phyloP scores from a whole-genome alignment of 1,140 invertebrate genomes.

The Hormaphis cornu region DNA sequence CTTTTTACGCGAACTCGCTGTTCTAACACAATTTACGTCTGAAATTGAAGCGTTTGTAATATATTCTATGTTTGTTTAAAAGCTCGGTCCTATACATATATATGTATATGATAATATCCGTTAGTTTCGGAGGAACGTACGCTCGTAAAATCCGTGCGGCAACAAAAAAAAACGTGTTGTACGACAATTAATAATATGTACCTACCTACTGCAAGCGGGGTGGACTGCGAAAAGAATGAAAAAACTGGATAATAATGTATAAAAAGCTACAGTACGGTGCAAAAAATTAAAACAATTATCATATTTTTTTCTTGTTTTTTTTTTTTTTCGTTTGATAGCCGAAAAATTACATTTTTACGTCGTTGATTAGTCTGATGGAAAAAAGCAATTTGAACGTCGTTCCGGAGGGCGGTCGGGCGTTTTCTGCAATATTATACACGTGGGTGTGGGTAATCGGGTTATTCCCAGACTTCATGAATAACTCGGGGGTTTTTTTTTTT shows the following conservation, averaged over 20 bases:
- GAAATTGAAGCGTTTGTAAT: too few relatives aligned
- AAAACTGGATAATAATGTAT: too few relatives aligned
- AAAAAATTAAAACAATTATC: neutral
- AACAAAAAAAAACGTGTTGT: neutral
- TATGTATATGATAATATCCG: too few relatives aligned
- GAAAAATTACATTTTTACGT: slow-evolving; percentile 22
- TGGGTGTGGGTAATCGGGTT: slow-evolving; percentile 15
- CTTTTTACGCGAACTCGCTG: too few relatives aligned
- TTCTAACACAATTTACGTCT: too few relatives aligned
- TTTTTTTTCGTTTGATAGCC: slow-evolving; percentile 1
- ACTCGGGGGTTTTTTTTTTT: neutral
- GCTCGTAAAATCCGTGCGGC: neutral
- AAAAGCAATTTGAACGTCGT: slow-evolving; percentile 20
- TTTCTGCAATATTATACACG: too few relatives aligned
- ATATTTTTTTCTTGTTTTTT: neutral
- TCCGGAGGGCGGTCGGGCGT: neutral
- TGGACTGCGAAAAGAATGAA: too few relatives aligned
- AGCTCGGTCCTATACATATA: too few relatives aligned
- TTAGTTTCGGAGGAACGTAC: neutral
- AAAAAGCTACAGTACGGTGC: too few relatives aligned
- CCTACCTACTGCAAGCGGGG: too few relatives aligned
- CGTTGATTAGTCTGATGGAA: slow-evolving; percentile 24
- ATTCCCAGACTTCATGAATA: slow-evolving; percentile 24
- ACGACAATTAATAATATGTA: too few relatives aligned
- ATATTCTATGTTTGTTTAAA: too few relatives aligned